Conservation (phyloP, 2,113 vertebrate species). For the Ariopsis seemanni region DNA sequence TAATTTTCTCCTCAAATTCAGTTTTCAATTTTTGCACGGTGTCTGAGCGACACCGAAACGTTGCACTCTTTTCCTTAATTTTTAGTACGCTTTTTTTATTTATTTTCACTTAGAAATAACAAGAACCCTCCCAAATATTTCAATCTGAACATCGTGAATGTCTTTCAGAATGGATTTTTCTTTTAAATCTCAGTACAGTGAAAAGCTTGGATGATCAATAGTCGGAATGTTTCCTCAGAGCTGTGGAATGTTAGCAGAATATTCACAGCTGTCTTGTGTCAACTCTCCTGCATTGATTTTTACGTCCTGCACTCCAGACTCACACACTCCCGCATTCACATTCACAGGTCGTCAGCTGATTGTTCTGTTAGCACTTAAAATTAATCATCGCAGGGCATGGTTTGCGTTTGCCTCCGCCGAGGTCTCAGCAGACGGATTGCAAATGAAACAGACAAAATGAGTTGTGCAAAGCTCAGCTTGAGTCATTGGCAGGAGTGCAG, state of each 20-base stretch:
- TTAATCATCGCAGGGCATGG: slow-evolving; percentile 29
- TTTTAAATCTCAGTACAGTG: not conserved
- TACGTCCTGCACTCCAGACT: slow-evolving; percentile 4
- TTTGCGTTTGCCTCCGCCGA: slow-evolving; percentile 23
- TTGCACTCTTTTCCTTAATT: no score
- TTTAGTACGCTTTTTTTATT: no score
- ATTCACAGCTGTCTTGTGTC: not conserved
- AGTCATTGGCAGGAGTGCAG: slow-evolving; percentile 40
- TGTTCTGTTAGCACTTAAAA: slow-evolving; percentile 41
- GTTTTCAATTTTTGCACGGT: no score
- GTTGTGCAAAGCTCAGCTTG: slow-evolving; percentile 8
- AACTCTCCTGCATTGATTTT: not conserved
- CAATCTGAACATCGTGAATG: not conserved
- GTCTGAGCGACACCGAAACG: no score
- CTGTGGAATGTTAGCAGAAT: not conserved
- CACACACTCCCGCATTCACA: slow-evolving; percentile 19
- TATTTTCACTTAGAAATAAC: not conserved
- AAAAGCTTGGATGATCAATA: slow-evolving; percentile 10
- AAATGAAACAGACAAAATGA: slow-evolving; percentile 31
- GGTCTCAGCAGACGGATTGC: slow-evolving; percentile 27
- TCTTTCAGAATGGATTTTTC: not conserved
- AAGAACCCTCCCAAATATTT: not conserved
- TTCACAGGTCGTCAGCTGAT: slow-evolving; percentile 35
- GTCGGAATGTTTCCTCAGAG: not conserved
- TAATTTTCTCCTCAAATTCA: no score